phyloP scores from a whole-genome alignment of 2,888 invertebrate genomes.

The Philhelius pedissequus region DNA sequence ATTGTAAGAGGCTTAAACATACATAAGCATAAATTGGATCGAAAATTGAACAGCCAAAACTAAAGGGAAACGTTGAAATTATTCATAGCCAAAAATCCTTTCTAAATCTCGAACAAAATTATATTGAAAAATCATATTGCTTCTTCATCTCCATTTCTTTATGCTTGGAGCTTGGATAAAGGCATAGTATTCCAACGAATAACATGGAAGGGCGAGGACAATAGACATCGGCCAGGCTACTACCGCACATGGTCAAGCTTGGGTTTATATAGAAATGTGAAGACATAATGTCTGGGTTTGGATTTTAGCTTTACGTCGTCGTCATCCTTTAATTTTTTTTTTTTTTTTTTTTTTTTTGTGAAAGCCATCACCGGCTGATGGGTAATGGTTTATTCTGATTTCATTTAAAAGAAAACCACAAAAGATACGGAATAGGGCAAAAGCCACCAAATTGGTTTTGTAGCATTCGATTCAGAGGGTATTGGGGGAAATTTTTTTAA shows the following conservation, averaged over 20 bases:
- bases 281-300: constrained; percentile 7
- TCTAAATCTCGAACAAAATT: constrained; percentile 57
- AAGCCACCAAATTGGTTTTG: constrained; percentile 48
- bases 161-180: neutral
- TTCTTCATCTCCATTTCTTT: neutral
- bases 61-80: constrained; percentile 49
- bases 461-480: constrained; percentile 31
- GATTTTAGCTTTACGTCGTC: constrained; percentile 24
- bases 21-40: constrained; percentile 62
- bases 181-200: constrained; percentile 2
- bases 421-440: constrained; percentile 13
- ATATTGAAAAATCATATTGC: constrained; percentile 66
- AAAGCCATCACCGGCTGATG: constrained; percentile 27
- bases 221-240: no score
- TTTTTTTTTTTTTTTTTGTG: neutral
- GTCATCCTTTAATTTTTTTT: neutral
- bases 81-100: constrained; percentile 63
- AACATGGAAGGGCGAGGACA: neutral
- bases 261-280: neutral
- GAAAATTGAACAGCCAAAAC: constrained; percentile 56
- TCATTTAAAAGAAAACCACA: constrained; percentile 22
- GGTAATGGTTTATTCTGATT: constrained; percentile 60
- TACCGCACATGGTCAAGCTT: constrained; percentile 29
- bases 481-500: constrained; percentile 9
- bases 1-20: constrained; percentile 57